A percentile compares a stretch with the other conserved stretches of the same genome.
Conservation (phyloP, 2,113 vertebrate genomes). For the Cochlearius cochlearius region DNA sequence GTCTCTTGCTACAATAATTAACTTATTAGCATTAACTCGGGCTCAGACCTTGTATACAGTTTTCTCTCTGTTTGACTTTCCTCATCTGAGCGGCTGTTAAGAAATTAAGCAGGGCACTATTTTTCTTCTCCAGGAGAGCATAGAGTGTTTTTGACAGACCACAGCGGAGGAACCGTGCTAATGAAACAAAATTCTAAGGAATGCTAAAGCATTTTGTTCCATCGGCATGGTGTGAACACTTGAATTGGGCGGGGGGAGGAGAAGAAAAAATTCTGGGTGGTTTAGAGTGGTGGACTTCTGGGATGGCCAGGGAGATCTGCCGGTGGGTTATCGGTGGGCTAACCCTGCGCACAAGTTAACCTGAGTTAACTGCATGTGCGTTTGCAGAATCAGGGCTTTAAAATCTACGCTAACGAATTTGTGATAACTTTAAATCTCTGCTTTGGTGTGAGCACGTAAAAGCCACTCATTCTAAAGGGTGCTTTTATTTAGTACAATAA, state of each 20-base stretch:
- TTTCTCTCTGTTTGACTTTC: not conserved
- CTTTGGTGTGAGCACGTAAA: not conserved
- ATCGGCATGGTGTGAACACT: not conserved
- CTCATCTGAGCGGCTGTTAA: not conserved
- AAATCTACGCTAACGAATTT: not conserved
- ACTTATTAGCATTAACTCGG: not conserved
- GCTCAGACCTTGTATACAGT: not conserved
- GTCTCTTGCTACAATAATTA: not conserved
- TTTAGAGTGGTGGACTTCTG: not conserved
- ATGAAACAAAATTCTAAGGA: not conserved
- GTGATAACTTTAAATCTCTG: not conserved
- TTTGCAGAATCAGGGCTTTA: not conserved
- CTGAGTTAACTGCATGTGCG: rapidly evolving
- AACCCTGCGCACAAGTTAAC: not conserved
- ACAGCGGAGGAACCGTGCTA: not conserved
- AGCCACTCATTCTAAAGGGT: not conserved
- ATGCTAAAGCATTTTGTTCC: not conserved
- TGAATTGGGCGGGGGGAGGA: rapidly evolving
- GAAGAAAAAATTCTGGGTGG: not conserved
- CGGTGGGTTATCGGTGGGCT: not conserved
- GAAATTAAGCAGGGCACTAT: not conserved
- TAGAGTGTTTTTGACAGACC: not conserved
- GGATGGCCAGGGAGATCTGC: not conserved
- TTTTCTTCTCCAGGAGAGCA: not conserved
- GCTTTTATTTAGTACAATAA: not conserved